Evolutionary conservation across 2,888 invertebrate species (phyloP), one percentile per base, ranked within the genome.

Genomic region (Orchesellides sinensis): DNA sequence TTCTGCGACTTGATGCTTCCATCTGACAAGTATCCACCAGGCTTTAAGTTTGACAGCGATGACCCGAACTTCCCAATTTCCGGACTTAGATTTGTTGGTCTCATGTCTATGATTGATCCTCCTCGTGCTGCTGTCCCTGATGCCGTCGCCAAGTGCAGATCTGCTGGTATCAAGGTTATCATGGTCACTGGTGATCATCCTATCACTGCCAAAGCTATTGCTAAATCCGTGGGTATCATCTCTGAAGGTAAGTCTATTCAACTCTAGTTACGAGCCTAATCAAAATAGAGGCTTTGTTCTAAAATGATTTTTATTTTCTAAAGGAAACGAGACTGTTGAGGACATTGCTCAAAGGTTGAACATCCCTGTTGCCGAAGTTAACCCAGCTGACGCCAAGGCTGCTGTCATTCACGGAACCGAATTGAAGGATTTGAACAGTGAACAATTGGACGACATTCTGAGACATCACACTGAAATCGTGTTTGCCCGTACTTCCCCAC

Each of bases 151-250:
- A 92, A 93, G 69, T 95, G 95, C 85, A 93, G 94, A 27, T 92
- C 92, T 17, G 95, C 95, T 0, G 95, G 95, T 4, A 96, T 96
- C 77, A 93, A 95, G 61, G 93, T 94, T 17, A 93, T 95, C 89
- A 95, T 95, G 95, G 93, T 5, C n/a, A 2, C 40, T 40, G 83
- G 83, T 21, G 95, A 95, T 90, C 95, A 95, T 90, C 95, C 95
- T 0, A 92, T 94, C 68, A 95, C 95, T 0, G 95, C 95, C 23
- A 92, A 93, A 88, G 94, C 95, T 2, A 93, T 95, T 81, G 95
- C 95, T 0, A 91, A 92, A 82, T 93, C 93, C 84, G 94, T 95
- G 1, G 94, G 94, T 27, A 95, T 95, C 84, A 94, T 94, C 63
- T 93, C 94, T 8, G 90, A 91, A 85, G 92, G 92, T 83, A 89